Percentiles rank a stretch among this genome's conserved stretches.
Conservation (phyloP, 2,113 vertebrate genomes). For the Antechinus flavipes region DNA sequence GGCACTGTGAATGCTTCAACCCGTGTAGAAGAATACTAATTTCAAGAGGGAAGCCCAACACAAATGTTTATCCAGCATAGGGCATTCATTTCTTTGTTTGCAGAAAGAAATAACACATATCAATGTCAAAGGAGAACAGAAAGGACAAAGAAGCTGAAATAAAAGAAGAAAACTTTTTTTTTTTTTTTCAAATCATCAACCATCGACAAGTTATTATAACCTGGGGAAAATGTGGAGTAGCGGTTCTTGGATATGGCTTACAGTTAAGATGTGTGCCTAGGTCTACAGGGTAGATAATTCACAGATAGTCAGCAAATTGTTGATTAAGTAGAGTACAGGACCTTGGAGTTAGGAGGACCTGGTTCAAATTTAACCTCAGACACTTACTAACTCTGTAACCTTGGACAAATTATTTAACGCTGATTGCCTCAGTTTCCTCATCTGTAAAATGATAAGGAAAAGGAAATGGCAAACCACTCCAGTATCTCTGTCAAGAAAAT, state of each 20-base stretch:
- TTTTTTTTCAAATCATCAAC: conserved; percentile 44
- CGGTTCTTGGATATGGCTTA: neutral
- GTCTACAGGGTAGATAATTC: neutral
- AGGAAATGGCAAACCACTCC: neutral
- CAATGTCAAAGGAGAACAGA: conserved; percentile 77
- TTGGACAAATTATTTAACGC: neutral
- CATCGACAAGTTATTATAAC: neutral
- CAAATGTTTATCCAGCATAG: conserved; percentile 62
- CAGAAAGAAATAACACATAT: conserved; percentile 72
- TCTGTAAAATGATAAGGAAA: neutral
- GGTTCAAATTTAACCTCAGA: neutral
- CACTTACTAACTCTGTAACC: neutral
- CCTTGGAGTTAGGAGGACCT: neutral
- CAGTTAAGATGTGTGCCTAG: neutral
- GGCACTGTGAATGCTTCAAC: conserved; percentile 65
- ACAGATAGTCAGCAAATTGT: neutral
- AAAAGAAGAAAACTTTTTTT: conserved; percentile 18
- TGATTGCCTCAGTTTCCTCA: neutral
- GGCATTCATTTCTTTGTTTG: conserved; percentile 69
- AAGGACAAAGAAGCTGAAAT: conserved; percentile 61
- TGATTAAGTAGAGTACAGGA: neutral
- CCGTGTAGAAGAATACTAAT: conserved; percentile 79
- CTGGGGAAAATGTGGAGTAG: conserved; percentile 19
- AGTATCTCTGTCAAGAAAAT: neutral
- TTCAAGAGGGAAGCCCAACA: conserved; percentile 72